A percentile compares a stretch with the other conserved stretches of the same genome.
phyloP scores from a whole-genome alignment of 2,888 invertebrate genomes.

The Lepas anatifera region DNA sequence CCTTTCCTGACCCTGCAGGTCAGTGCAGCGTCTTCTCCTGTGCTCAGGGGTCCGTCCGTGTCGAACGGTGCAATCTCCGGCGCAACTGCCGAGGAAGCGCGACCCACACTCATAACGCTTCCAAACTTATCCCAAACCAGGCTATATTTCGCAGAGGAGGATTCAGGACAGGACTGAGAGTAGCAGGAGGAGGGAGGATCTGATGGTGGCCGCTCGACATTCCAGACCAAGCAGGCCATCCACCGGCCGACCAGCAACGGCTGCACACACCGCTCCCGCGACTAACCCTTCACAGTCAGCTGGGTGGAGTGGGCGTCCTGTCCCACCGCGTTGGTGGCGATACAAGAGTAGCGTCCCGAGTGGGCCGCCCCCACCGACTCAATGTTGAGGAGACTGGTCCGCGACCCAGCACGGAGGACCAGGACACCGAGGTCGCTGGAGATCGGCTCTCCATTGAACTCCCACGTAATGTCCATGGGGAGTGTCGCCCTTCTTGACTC shows the following conservation, averaged over 20 bases:
- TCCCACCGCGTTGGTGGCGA: constrained; percentile 39
- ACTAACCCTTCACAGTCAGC: constrained; percentile 37
- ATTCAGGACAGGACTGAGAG: too few species aligned
- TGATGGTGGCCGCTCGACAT: too few species aligned
- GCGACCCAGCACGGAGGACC: constrained; percentile 25
- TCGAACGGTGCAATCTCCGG: constrained; percentile 59
- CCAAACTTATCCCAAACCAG: too few species aligned
- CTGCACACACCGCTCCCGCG: too few species aligned
- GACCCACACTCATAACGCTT: too few species aligned
- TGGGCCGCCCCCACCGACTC: constrained; percentile 31
- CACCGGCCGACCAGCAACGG: too few species aligned
- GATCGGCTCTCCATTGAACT: constrained; percentile 27
- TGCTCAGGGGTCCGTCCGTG: constrained; percentile 55
- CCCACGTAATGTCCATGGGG: constrained; percentile 36
- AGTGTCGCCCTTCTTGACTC: constrained; percentile 30
- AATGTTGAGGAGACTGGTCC: constrained; percentile 23
- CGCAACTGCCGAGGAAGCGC: constrained; percentile 28
- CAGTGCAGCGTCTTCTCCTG: constrained; percentile 51
- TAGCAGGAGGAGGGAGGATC: too few species aligned
- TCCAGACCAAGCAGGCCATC: too few species aligned
- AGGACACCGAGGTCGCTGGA: constrained; percentile 25
- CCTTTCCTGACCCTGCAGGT: constrained; percentile 34
- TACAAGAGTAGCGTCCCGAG: constrained; percentile 43
- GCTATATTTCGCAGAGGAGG: too few species aligned
- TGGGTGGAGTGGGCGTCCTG: constrained; percentile 34